These are phyloP conservation scores for Bos taurus DNA, from an alignment of 2,113 vertebrate species.

Conservation along the genomic window ARS-UCD2.0 NC_037330.1:81085501-81086000, in stretches of 20 bases:
- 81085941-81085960: background rate
- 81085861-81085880: background rate
- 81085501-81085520: background rate
- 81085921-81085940: background rate
- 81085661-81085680: background rate
- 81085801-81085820: background rate
- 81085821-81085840: background rate
- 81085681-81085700: background rate
- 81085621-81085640: background rate
- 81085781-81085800: background rate
- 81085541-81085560: background rate
- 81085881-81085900: background rate
- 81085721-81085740: background rate
- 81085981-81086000: background rate
- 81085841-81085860: background rate
- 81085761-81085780: background rate
- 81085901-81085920: background rate
- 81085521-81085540: background rate
- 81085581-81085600: background rate
- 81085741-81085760: background rate
- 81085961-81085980: background rate
- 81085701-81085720: background rate
- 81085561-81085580: background rate
- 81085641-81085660: background rate
- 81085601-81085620: background rate